Percentiles rank a stretch among this genome's conserved stretches.
phyloP scores from a whole-genome alignment of 2,888 invertebrate species.

The Adelognathus sp. region DNA sequence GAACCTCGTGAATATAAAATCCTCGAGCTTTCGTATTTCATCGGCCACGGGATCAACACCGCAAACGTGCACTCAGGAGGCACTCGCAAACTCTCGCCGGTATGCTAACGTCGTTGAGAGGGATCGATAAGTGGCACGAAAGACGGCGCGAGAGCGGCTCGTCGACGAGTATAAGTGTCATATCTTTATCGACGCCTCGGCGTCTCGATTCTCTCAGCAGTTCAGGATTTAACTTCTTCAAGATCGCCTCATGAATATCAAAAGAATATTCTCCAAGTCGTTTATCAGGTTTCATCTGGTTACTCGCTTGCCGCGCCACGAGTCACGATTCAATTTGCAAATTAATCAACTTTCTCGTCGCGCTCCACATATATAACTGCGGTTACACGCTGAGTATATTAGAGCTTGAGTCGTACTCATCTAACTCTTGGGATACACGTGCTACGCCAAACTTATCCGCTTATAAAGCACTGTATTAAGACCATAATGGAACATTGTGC shows the following conservation, averaged over 20 bases:
- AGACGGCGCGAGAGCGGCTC: not conserved
- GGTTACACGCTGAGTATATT: not conserved
- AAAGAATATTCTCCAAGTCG: constrained; percentile 38
- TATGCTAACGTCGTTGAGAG: not conserved
- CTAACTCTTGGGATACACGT: not conserved
- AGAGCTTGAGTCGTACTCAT: not conserved
- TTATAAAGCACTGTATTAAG: constrained; percentile 13
- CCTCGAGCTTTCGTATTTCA: not conserved
- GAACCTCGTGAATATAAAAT: not conserved
- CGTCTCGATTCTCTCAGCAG: not conserved
- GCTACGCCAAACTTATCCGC: not conserved
- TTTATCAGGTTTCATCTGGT: constrained; percentile 4
- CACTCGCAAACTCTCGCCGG: not conserved
- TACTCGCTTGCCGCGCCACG: not conserved
- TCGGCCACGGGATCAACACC: not conserved
- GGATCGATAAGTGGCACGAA: constrained; percentile 5
- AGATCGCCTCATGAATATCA: constrained; percentile 27
- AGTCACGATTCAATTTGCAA: constrained; percentile 30
- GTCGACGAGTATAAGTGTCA: not conserved
- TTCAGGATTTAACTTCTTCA: not conserved
- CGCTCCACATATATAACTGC: not conserved
- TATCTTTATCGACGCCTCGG: not conserved
- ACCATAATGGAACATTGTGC: not conserved
- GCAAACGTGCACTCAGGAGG: not conserved
- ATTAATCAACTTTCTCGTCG: constrained; percentile 8